These are phyloP conservation scores for Mesorhabditis belari DNA, from an alignment of 2,888 invertebrate genomes.

Conservation along the genomic window DNA sequence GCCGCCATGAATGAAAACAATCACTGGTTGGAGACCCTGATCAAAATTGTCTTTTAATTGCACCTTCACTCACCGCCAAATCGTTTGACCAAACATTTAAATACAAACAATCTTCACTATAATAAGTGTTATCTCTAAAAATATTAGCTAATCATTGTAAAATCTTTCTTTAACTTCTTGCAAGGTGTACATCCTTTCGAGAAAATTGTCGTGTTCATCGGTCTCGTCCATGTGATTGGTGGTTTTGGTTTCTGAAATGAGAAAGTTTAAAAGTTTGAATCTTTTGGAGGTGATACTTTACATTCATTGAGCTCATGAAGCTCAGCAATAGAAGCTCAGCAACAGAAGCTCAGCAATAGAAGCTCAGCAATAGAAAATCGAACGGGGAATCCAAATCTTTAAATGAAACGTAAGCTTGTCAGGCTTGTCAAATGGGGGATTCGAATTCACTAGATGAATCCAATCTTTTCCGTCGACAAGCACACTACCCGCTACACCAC, in stretches of 20 bases:
- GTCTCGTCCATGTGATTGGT: neutral
- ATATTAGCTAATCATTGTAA: neutral
- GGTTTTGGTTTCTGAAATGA: neutral
- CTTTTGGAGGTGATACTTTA: too few relatives aligned
- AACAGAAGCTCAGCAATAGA: too few relatives aligned
- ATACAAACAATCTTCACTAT: neutral
- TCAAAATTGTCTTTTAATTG: neutral
- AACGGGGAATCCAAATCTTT: too few relatives aligned
- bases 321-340: too few relatives aligned
- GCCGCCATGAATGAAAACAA: neutral
- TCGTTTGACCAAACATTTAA: neutral
- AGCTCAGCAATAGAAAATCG: too few relatives aligned
- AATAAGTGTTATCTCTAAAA: neutral
- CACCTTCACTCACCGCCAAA: neutral
- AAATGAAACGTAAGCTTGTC: too few relatives aligned
- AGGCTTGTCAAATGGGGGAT: too few relatives aligned
- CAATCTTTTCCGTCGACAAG: too few relatives aligned
- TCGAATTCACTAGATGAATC: too few relatives aligned
- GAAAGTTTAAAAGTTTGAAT: too few relatives aligned
- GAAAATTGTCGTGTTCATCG: neutral
- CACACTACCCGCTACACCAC: too few relatives aligned
- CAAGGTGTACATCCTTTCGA: neutral
- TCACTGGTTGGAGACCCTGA: neutral
- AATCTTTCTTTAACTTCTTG: neutral
- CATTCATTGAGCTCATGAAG: too few relatives aligned